Base-by-base conservation (phyloP, 2,888 invertebrate genomes). In the Apomyelois bistriatella region DNA sequence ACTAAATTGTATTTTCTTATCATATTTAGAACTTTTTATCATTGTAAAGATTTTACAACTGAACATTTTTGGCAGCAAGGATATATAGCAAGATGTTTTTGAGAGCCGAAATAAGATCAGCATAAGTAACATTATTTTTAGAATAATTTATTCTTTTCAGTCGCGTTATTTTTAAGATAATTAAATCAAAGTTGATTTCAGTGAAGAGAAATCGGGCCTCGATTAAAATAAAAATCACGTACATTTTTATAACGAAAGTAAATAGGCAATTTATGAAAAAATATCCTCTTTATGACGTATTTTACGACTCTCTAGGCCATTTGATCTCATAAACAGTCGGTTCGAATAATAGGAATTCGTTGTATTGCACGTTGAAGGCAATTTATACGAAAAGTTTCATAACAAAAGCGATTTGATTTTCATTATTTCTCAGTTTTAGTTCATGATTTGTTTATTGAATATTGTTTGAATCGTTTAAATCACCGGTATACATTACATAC, bases 231-330 rank as follows among this genome's bases (percentile, higher is more conserved):
- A 61, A 43, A 54, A 53, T 58, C 65, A 64, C 65, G 62, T 63
- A 60, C 64, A 60, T 56, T 64, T 68, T 71, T 68, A 68, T 68
- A 54, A 61, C 53, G 54, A 62, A 58, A 63, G 42, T 56, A 66
- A 66, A 69, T 60, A 60, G 62, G 54, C 54, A 54, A 59, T 68
- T 72, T 71, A 71, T 71, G 68, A 71, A 72, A 69, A 69, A 72
- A 56, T 65, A 66, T 67, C 59, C 57, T 54, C 54, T 64, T 64
- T 53, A 64, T 65, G 68, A 65, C 59, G 62, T 62, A 61, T 64
- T 72, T 70, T 67, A 68, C 66, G 60, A 67, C 68, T 62, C 56
- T 47, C 56, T 38, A 60, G 60, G 62, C 62, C 68, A 65, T 70
- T 59, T 58, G 62, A 65, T 61, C 58, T 58, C 65, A 61, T 69